Evolutionary conservation across 2,113 vertebrate genomes (phyloP).

Genomic region (Nettapus auritus): DNA sequence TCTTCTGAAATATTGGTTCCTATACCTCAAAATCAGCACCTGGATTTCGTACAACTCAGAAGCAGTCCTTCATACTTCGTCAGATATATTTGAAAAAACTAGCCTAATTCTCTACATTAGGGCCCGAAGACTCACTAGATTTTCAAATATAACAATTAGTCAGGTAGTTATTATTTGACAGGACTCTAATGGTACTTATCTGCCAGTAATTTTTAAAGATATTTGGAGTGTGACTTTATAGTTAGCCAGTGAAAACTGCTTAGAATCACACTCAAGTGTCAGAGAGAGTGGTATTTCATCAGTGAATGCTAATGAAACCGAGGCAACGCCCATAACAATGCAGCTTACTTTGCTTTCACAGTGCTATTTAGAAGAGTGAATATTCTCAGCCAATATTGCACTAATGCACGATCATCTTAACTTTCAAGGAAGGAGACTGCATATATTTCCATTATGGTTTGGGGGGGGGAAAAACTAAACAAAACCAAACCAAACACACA

Average conservation of each 20-base stretch:
- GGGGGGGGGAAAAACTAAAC: not conserved
- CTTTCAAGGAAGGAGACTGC: conserved; percentile 16
- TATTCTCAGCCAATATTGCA: conserved; percentile 15
- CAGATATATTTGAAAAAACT: not conserved
- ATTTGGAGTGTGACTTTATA: not conserved
- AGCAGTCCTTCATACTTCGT: not conserved
- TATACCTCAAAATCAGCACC: not conserved
- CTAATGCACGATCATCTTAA: conserved; percentile 23
- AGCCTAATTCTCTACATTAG: not conserved
- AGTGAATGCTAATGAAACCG: not conserved
- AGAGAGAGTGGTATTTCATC: not conserved
- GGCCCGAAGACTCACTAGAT: not conserved
- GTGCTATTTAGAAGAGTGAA: not conserved
- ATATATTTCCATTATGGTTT: not conserved
- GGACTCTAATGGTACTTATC: not conserved
- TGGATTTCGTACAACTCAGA: not conserved
- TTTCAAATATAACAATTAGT: not conserved
- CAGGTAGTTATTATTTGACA: not conserved
- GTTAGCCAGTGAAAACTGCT: conserved; percentile 16
- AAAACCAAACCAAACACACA: not conserved
- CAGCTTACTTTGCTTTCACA: conserved; percentile 27
- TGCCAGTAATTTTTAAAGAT: not conserved
- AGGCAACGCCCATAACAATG: not conserved
- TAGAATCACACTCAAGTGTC: not conserved
- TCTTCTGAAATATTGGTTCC: not conserved